Evolutionary conservation across 2,797 vertebrate species (phyloP).

Genomic region (Melanotaenia trifasciata): DNA sequence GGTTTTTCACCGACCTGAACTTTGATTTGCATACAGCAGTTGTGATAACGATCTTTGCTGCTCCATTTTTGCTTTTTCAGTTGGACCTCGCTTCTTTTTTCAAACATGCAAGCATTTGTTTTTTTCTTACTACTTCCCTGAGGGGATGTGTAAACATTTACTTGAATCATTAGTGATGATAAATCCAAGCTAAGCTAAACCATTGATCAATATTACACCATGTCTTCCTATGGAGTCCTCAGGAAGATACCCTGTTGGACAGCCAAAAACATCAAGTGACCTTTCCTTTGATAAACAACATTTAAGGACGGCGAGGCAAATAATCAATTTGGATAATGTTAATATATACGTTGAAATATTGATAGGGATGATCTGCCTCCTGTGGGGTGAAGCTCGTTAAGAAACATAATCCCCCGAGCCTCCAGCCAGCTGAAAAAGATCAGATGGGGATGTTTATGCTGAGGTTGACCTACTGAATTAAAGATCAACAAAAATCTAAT

Average conservation of each 20-base stretch:
- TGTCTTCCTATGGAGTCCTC: slow-evolving; percentile 72
- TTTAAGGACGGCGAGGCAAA: slow-evolving; percentile 62
- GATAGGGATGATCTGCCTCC: slow-evolving; percentile 79
- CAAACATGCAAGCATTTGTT: slow-evolving; percentile 14
- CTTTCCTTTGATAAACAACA: slow-evolving; percentile 80
- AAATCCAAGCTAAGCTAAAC: slow-evolving; percentile 54
- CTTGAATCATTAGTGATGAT: slow-evolving; percentile 54
- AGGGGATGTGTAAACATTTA: slow-evolving; percentile 55
- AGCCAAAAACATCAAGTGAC: slow-evolving; percentile 76
- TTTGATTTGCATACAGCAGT: slow-evolving; percentile 43
- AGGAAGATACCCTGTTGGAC: slow-evolving; percentile 76
- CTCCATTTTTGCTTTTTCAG: background rate
- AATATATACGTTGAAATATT: slow-evolving; percentile 87
- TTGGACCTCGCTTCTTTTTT: slow-evolving; percentile 13
- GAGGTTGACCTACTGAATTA: slow-evolving; percentile 83
- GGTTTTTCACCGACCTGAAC: slow-evolving; percentile 18
- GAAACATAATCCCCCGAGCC: slow-evolving; percentile 77
- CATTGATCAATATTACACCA: slow-evolving; percentile 78
- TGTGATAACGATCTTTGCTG: slow-evolving; percentile 9
- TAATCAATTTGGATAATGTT: slow-evolving; percentile 83
- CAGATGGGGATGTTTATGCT: slow-evolving; percentile 76
- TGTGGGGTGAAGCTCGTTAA: slow-evolving; percentile 76
- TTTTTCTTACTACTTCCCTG: slow-evolving; percentile 17
- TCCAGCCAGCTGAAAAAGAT: slow-evolving; percentile 79
- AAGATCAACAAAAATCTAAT: slow-evolving; percentile 84